phyloP scores from a whole-genome alignment of 1,140 invertebrate species.

The Sitophilus oryzae region DNA sequence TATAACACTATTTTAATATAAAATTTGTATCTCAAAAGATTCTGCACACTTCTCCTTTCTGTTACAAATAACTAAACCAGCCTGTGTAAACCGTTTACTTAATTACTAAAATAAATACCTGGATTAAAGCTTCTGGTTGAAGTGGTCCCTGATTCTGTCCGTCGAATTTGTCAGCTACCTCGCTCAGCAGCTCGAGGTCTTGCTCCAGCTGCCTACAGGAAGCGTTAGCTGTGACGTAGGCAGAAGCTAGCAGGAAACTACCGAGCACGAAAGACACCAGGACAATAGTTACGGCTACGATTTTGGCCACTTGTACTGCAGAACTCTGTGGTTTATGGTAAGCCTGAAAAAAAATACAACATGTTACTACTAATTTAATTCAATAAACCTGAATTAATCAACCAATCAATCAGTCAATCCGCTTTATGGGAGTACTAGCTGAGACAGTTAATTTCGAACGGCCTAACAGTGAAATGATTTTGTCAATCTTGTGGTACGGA shows the following conservation, averaged over 20 bases:
- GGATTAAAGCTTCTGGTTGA: slow-evolving; percentile 49
- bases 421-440: too few relatives aligned
- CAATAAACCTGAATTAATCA: neutral
- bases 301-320: slow-evolving; percentile 74
- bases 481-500: too few relatives aligned
- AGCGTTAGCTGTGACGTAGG: slow-evolving; percentile 71
- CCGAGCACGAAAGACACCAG: slow-evolving; percentile 70
- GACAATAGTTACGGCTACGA: slow-evolving; percentile 70
- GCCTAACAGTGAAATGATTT: too few relatives aligned
- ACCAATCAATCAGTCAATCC: neutral
- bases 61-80: too few relatives aligned
- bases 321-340: slow-evolving; percentile 66
- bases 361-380: neutral
- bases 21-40: too few relatives aligned
- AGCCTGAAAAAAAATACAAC: slow-evolving; percentile 55
- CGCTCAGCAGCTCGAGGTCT: slow-evolving; percentile 58
- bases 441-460: too few relatives aligned
- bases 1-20: too few relatives aligned
- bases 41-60: too few relatives aligned
- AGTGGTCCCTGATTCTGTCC: slow-evolving; percentile 28
- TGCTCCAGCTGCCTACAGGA: slow-evolving; percentile 64
- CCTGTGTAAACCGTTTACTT: too few relatives aligned
- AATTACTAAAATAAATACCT: slow-evolving; percentile 42
- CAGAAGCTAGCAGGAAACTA: slow-evolving; percentile 69
- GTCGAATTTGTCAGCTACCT: slow-evolving; percentile 46